These are phyloP conservation scores for Pseudachorutes palmiensis DNA, from an alignment of 1,140 invertebrate species.

Conservation along the genomic window DNA sequence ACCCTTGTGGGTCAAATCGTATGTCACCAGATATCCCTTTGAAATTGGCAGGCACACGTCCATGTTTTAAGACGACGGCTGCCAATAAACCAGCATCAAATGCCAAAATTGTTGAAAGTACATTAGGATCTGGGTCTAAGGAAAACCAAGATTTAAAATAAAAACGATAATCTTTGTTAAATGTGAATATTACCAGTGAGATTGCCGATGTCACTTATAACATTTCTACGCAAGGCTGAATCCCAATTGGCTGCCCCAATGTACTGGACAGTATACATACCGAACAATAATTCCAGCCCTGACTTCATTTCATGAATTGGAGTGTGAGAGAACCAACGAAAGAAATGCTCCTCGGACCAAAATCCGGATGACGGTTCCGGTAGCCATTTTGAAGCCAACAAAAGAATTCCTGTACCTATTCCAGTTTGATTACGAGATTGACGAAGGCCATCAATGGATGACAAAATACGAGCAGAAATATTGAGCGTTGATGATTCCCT, in stretches of 20 bases:
- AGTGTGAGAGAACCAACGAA: background rate
- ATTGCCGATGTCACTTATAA: slow-evolving; percentile 20
- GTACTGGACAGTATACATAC: slow-evolving; percentile 31
- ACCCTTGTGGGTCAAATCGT: slow-evolving; percentile 23
- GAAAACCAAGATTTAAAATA: background rate
- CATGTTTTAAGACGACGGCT: background rate
- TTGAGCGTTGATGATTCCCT: no score
- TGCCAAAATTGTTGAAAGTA: slow-evolving; percentile 24
- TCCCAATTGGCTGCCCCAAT: slow-evolving; percentile 33
- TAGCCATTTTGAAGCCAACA: slow-evolving; percentile 2
- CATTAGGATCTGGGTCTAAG: slow-evolving; percentile 27
- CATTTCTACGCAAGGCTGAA: slow-evolving; percentile 27
- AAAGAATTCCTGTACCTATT: background rate
- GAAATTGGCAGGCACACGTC: background rate
- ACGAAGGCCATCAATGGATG: background rate
- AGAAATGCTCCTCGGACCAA: background rate
- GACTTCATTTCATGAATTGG: background rate
- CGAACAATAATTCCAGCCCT: slow-evolving; percentile 32
- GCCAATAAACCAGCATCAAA: slow-evolving; percentile 31
- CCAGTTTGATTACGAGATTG: background rate
- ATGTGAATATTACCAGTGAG: slow-evolving; percentile 25
- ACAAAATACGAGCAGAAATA: slow-evolving; percentile 5
- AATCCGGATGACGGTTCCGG: background rate
- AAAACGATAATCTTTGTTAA: background rate
- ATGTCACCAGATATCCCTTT: slow-evolving; percentile 30